Evolutionary conservation across 2,113 vertebrate genomes (phyloP).

Genomic region (Nesogale talazaci): DNA sequence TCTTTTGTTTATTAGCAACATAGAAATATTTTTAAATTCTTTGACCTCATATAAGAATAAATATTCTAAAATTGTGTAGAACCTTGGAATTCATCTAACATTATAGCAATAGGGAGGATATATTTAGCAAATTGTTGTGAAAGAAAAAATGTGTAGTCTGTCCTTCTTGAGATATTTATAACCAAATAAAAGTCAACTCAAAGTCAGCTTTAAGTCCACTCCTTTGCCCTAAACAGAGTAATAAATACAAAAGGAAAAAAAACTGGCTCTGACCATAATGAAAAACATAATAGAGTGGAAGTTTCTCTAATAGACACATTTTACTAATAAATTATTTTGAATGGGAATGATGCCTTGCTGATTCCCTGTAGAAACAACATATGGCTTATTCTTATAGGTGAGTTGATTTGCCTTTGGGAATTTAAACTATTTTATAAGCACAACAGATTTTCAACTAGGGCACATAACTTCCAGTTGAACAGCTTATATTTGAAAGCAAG

Average conservation of each 20-base stretch:
- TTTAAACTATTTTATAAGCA: neutral
- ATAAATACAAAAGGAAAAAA: neutral
- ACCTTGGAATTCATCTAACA: conserved; percentile 20
- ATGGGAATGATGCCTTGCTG: neutral
- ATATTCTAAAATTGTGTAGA: neutral
- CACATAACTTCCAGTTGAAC: neutral
- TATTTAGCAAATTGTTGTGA: neutral
- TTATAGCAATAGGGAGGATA: neutral
- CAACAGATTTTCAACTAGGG: neutral
- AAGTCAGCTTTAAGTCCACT: neutral
- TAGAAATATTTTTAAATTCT: conserved; percentile 34
- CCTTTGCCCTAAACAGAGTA: neutral
- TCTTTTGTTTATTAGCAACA: conserved; percentile 21
- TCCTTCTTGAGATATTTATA: neutral
- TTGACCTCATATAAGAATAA: neutral
- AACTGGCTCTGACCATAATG: neutral
- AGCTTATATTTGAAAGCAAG: neutral
- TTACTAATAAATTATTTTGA: neutral
- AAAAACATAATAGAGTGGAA: neutral
- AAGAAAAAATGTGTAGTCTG: neutral
- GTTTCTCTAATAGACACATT: neutral
- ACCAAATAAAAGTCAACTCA: neutral
- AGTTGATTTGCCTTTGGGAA: neutral
- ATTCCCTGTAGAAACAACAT: neutral
- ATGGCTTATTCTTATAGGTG: neutral